These are phyloP conservation scores for Dendrolimus pini DNA, from an alignment of 2,888 invertebrate genomes.

Conservation along the genomic window DNA sequence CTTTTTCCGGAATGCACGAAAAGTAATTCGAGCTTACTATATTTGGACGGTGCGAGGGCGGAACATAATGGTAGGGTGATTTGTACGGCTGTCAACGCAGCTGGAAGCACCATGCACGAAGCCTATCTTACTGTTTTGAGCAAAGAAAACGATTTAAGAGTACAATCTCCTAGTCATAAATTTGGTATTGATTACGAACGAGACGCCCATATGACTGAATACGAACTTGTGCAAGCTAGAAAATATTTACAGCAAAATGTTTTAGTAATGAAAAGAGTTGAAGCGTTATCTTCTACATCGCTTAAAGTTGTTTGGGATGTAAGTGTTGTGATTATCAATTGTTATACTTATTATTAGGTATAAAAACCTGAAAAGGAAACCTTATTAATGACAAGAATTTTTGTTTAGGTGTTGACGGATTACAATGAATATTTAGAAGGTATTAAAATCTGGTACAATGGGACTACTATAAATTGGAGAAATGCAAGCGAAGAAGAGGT, in stretches of 20 bases:
- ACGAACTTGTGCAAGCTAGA: conserved; percentile 86
- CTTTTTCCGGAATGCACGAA: conserved; percentile 69
- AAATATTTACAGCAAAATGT: conserved; percentile 87
- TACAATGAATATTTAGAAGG: conserved; percentile 80
- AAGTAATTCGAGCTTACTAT: conserved; percentile 66
- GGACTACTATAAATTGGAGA: conserved; percentile 64
- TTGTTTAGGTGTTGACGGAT: conserved; percentile 64
- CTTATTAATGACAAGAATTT: background rate
- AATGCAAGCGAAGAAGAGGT: conserved; percentile 53
- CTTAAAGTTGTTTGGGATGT: conserved; percentile 90
- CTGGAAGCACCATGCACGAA: conserved; percentile 70
- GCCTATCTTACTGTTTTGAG: conserved; percentile 65
- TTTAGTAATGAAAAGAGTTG: conserved; percentile 81
- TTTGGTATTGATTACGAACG: conserved; percentile 51
- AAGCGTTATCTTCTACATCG: conserved; percentile 84
- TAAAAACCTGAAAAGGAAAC: background rate
- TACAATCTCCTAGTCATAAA: conserved; percentile 44
- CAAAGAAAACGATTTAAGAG: conserved; percentile 59
- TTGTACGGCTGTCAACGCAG: conserved; percentile 69
- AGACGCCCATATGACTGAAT: conserved; percentile 78
- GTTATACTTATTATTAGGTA: conserved; percentile 1
- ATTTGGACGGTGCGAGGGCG: conserved; percentile 59
- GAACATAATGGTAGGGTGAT: conserved; percentile 69
- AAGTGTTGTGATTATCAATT: conserved; percentile 39
- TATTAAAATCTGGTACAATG: conserved; percentile 79